Base-by-base conservation (phyloP, 2,888 invertebrate species). In the Galerucella nymphaeae region DNA sequence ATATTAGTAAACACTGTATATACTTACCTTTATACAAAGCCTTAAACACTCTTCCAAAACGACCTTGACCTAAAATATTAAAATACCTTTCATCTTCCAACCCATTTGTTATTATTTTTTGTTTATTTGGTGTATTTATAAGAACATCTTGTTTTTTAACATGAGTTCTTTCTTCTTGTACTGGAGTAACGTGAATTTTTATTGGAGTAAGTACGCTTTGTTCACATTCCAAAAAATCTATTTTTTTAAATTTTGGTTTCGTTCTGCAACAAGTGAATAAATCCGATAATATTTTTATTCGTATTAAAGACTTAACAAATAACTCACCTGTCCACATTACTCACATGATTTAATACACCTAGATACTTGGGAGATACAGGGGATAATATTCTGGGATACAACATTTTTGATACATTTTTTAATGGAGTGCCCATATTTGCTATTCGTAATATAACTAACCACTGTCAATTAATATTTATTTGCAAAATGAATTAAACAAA, bases 41-140 rank as follows among this genome's bases (percentile, higher is more conserved):
- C 74, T 80, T 80, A 61, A 85, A 81, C 10, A 86, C 85, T n/a
- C 82, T 83, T n/a, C 86, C 86, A 77, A 86, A 86, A 11, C 80
- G 72, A 30, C 86, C 86, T 76, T 79, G 81, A 30, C 85, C 85
- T 59, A 86, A 76, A 72, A 85, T 77, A 72, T 81, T 82, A 11
- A 83, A 74, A 41, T 75, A 65, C 62, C 75, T 76, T 42, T 70
- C 75, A 14, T 76, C 73, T 30, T 73, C 70, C 18, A 83, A 73
- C 23, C 85, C 86, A 75, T 81, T 76, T 71, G 81, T 75, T 53
- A 81, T 73, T 48, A 85, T 78, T 64, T 80, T 75, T 13, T 71
- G 65, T 75, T 84, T 85, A 61, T 81, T 83, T 1, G 85, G 84
- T 1, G 84, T 77, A 74, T 80, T 78, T 14, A 81, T 73, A 3